Percentiles rank a stretch among this genome's conserved stretches.
Conservation (phyloP, 2,113 vertebrate genomes). For the Tetrax tetrax region DNA sequence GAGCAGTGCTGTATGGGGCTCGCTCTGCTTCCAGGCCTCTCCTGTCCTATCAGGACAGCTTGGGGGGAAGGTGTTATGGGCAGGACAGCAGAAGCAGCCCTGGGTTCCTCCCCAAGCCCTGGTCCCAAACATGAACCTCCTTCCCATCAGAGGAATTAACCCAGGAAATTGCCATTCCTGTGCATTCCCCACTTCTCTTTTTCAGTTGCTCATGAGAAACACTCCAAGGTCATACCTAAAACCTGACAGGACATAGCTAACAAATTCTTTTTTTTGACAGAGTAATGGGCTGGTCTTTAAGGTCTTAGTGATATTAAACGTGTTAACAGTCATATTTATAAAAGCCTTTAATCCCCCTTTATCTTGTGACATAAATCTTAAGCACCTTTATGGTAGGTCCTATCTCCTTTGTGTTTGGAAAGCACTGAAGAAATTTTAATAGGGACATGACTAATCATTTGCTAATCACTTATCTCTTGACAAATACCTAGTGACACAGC, state of each 20-base stretch:
- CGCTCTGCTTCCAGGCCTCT: background rate
- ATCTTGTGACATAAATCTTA: background rate
- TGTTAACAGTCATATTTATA: background rate
- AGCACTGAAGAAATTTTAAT: background rate
- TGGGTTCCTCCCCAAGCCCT: background rate
- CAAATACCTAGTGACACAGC: background rate
- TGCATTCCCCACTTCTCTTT: background rate
- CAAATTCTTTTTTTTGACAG: background rate
- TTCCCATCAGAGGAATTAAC: background rate
- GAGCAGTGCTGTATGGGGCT: background rate
- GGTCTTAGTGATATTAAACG: background rate
- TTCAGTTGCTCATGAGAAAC: background rate
- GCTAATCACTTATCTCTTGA: background rate
- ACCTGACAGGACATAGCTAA: background rate
- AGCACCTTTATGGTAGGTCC: background rate
- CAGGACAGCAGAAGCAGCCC: background rate
- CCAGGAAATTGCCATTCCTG: background rate
- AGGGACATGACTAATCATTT: background rate
- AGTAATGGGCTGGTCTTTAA: background rate
- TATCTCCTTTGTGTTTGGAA: background rate
- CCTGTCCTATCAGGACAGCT: background rate
- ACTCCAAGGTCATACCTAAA: background rate
- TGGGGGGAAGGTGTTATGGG: fast-evolving
- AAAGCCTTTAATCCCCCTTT: background rate
- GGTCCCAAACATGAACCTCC: background rate